These are phyloP conservation scores for Stenopsyche tienmushanensis DNA, from an alignment of 1,140 invertebrate genomes.

Conservation along the genomic window DNA sequence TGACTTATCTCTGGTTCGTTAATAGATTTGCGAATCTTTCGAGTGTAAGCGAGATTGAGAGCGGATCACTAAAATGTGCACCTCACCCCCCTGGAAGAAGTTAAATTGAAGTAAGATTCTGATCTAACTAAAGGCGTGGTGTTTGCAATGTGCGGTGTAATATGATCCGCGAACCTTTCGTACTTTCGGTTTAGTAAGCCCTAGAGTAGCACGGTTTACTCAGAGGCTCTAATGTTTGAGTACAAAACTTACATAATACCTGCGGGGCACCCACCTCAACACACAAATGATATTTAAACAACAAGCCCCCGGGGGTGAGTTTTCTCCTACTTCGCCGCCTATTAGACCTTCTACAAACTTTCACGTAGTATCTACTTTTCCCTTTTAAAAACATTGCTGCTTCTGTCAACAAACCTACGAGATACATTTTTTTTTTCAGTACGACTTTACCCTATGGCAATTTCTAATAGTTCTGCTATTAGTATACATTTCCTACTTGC, in stretches of 20 bases:
- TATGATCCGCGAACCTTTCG: background rate
- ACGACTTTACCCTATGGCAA: no score
- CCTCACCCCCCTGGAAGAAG: background rate
- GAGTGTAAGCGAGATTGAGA: no score
- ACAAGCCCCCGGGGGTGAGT: background rate
- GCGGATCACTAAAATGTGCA: background rate
- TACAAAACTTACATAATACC: conserved; percentile 18
- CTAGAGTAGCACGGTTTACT: background rate
- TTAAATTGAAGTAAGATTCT: background rate
- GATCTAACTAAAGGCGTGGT: background rate
- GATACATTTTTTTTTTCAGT: no score
- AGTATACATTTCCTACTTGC: no score
- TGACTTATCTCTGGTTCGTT: no score
- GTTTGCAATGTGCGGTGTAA: no score
- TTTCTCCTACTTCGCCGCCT: background rate
- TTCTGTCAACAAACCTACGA: no score
- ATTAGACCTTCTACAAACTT: no score
- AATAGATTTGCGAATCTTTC: no score
- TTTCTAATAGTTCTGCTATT: no score
- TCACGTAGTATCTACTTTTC: no score
- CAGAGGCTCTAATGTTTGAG: conserved; percentile 12
- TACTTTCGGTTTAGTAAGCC: background rate
- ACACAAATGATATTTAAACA: conserved; percentile 21
- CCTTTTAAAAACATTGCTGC: no score
- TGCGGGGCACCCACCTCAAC: conserved; percentile 7